Evolutionary conservation across 2,888 invertebrate species (phyloP).

Genomic region (Acholoe squamosa): DNA sequence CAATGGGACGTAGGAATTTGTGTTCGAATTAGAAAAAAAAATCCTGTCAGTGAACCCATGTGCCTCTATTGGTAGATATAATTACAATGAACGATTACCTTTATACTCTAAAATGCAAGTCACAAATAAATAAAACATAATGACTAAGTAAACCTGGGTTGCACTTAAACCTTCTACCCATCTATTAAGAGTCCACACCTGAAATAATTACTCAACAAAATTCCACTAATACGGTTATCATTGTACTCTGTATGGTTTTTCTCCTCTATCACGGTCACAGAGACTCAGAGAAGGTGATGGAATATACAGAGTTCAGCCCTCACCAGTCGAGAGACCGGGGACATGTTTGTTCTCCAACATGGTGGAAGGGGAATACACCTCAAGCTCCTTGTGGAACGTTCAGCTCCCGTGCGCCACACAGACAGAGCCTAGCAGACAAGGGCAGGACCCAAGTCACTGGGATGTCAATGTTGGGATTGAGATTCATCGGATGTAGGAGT

Average conservation of each 20-base stretch:
- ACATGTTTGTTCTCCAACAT: constrained; percentile 75
- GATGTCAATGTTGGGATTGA: constrained; percentile 54
- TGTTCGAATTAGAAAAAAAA: background rate
- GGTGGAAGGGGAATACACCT: constrained; percentile 77
- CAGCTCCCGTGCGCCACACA: constrained; percentile 67
- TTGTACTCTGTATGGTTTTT: constrained; percentile 77
- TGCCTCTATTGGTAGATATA: too few species aligned
- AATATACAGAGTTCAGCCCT: constrained; percentile 75
- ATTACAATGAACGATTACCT: too few species aligned
- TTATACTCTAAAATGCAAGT: too few species aligned
- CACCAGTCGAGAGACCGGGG: constrained; percentile 68
- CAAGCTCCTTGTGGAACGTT: constrained; percentile 69
- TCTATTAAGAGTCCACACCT: too few species aligned
- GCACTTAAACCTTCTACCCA: too few species aligned
- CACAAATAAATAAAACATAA: too few species aligned
- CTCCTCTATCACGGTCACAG: constrained; percentile 74
- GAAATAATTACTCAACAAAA: background rate
- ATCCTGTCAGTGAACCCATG: too few species aligned
- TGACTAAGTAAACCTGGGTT: too few species aligned
- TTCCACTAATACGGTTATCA: background rate
- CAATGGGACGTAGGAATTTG: background rate
- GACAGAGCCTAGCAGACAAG: constrained; percentile 62
- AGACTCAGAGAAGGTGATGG: constrained; percentile 74
- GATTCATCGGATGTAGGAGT: too few species aligned
- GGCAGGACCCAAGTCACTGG: constrained; percentile 46